Evolutionary conservation across 2,113 vertebrate species (phyloP).

Genomic region (Elephas maximus): DNA sequence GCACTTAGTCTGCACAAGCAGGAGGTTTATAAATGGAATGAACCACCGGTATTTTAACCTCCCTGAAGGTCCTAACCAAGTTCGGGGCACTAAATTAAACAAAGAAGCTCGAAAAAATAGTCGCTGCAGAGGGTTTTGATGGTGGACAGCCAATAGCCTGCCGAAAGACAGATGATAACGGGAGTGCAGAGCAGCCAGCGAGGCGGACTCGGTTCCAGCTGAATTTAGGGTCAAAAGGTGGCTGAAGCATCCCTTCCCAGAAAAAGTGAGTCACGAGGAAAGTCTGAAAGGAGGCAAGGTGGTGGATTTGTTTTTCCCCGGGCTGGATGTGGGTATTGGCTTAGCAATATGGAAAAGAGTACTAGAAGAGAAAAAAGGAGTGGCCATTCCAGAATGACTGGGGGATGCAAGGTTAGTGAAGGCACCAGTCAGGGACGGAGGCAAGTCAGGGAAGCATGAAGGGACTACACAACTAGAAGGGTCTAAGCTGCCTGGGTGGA

Average conservation of each 20-base stretch:
- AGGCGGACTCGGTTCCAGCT: conserved; percentile 64
- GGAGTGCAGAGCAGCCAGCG: conserved; percentile 66
- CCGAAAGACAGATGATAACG: conserved; percentile 59
- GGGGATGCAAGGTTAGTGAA: neutral
- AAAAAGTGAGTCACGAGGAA: conserved; percentile 79
- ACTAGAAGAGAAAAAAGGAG: neutral
- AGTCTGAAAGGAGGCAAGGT: conserved; percentile 73
- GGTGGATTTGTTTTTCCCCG: conserved; percentile 51
- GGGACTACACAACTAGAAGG: rapidly evolving
- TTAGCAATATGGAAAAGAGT: conserved; percentile 39
- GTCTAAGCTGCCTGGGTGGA: no score
- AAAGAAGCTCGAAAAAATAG: conserved; percentile 60
- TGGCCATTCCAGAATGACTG: neutral
- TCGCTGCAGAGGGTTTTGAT: conserved; percentile 4
- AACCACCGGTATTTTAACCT: neutral
- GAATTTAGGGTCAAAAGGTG: conserved; percentile 77
- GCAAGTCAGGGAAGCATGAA: neutral
- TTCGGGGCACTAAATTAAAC: conserved; percentile 57
- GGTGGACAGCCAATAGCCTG: conserved; percentile 44
- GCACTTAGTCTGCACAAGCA: neutral
- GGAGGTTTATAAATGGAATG: neutral
- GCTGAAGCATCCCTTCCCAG: conserved; percentile 80
- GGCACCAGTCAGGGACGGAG: neutral
- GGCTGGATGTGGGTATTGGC: conserved; percentile 18
- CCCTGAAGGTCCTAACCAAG: conserved; percentile 44